A percentile compares a stretch with the other conserved stretches of the same genome.
These are phyloP conservation scores for Drosophila meridionalis DNA, from an alignment of 2,888 invertebrate species.

Conservation along the genomic window DNA sequence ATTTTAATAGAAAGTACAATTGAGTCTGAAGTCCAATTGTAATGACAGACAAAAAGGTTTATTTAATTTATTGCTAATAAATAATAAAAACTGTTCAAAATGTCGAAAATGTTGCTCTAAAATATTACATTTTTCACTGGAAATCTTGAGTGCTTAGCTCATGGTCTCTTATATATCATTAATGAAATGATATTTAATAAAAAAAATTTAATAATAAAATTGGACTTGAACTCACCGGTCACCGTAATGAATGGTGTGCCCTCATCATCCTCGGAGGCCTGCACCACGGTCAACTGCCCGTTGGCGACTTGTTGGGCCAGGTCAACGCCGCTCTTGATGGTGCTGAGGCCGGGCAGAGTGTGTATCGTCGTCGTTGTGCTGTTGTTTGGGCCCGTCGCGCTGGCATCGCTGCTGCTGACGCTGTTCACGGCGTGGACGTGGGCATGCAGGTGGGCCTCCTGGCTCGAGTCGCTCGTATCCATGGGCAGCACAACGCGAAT, in stretches of 20 bases:
- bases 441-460: slow-evolving; percentile 70
- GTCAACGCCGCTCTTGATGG: slow-evolving; percentile 77
- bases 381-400: slow-evolving; percentile 42
- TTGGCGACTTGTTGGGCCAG: slow-evolving; percentile 82
- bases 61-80: too few species aligned
- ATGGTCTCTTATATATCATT: neutral
- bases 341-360: slow-evolving; percentile 74
- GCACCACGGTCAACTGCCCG: slow-evolving; percentile 83
- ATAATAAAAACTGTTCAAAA: too few species aligned
- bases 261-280: slow-evolving; percentile 76
- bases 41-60: too few species aligned
- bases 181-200: neutral
- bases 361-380: slow-evolving; percentile 60
- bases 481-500: slow-evolving; percentile 83
- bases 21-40: too few species aligned
- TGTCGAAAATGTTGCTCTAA: neutral
- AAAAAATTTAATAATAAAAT: neutral
- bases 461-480: slow-evolving; percentile 84
- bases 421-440: slow-evolving; percentile 63
- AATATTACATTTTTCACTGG: too few species aligned
- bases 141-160: too few species aligned
- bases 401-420: slow-evolving; percentile 52
- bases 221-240: slow-evolving; percentile 76
- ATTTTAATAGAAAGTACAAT: too few species aligned
- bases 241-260: slow-evolving; percentile 83